phyloP scores from a whole-genome alignment of 2,113 vertebrate genomes.

The Chrysochloris asiatica region DNA sequence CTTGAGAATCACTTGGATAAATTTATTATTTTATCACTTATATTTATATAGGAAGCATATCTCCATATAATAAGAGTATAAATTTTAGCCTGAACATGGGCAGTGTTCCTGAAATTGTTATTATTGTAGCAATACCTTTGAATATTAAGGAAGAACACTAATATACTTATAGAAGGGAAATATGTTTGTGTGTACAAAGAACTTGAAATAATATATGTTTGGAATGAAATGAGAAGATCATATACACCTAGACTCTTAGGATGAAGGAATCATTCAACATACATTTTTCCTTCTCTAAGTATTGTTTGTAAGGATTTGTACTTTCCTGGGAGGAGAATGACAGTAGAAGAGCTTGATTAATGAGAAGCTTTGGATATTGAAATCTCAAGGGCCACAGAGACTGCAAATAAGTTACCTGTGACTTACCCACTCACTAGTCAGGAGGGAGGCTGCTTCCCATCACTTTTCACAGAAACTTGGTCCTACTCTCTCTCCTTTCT shows the following conservation, averaged over 20 bases:
- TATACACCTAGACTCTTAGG: background rate
- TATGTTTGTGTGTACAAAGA: background rate
- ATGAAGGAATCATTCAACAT: background rate
- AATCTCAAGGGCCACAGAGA: background rate
- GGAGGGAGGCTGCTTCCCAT: no score
- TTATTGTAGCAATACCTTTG: background rate
- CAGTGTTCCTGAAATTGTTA: background rate
- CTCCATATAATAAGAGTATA: background rate
- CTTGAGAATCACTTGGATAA: background rate
- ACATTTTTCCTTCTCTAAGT: background rate
- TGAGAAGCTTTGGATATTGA: constrained; percentile 22
- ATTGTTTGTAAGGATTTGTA: background rate
- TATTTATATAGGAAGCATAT: background rate
- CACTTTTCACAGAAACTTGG: no score
- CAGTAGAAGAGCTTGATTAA: background rate
- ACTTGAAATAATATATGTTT: background rate
- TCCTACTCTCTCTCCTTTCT: no score
- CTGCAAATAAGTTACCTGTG: background rate
- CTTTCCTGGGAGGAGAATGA: background rate
- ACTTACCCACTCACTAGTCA: background rate
- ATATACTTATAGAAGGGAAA: background rate
- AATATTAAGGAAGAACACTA: background rate
- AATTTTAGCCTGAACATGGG: background rate
- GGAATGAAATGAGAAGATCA: background rate
- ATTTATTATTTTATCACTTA: background rate